Evolutionary conservation across 1,140 invertebrate genomes (phyloP).

Genomic region (Camponotus vicinus): DNA sequence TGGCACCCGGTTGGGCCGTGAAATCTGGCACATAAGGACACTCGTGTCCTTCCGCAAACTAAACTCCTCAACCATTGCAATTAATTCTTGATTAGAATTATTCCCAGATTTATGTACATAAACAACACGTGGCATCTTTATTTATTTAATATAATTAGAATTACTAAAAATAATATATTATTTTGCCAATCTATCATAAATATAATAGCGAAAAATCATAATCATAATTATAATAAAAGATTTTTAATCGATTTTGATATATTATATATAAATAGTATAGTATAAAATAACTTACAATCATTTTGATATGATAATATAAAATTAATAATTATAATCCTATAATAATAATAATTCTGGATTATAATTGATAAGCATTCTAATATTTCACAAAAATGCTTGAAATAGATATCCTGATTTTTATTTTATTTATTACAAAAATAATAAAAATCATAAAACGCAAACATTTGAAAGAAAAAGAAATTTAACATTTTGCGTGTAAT

Average conservation of each 20-base stretch:
- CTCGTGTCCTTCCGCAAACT: background rate
- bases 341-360: too few species aligned
- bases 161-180: conserved; percentile 12
- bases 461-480: too few species aligned
- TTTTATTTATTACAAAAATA: too few species aligned
- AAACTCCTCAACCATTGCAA: background rate
- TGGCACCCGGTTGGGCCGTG: conserved; percentile 21
- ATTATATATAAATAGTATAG: too few species aligned
- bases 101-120: conserved; percentile 1
- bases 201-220: background rate
- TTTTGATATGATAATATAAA: too few species aligned
- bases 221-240: background rate
- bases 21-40: conserved; percentile 1
- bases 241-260: conserved; percentile 1
- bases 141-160: conserved; percentile 19
- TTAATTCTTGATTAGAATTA: conserved; percentile 31
- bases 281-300: too few species aligned
- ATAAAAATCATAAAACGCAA: too few species aligned
- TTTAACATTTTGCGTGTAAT: too few species aligned
- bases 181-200: conserved; percentile 5
- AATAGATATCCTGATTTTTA: too few species aligned
- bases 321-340: too few species aligned
- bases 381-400: too few species aligned
- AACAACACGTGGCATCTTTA: background rate
- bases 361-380: too few species aligned